Conservation (phyloP, 2,113 vertebrate species). For the Eulacestoma nigropectus region DNA sequence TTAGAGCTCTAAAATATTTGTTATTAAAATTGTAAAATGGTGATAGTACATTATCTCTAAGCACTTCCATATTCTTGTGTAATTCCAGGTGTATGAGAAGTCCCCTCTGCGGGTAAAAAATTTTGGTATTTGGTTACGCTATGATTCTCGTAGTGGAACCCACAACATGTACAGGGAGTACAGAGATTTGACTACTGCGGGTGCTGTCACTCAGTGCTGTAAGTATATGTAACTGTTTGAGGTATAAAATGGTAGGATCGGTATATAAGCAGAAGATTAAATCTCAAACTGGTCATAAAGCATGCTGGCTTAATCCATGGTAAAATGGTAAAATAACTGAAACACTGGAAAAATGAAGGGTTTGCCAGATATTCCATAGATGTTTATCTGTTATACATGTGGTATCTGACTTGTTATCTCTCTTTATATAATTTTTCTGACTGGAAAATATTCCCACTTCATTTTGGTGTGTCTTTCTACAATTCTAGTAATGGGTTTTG, state of each 20-base stretch:
- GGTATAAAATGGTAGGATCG: background rate
- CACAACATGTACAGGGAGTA: slow-evolving; percentile 99
- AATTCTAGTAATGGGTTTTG: background rate
- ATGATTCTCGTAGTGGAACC: slow-evolving; percentile 95
- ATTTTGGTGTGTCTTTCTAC: background rate
- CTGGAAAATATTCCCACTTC: background rate
- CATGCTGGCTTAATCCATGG: background rate
- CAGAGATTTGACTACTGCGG: slow-evolving; percentile 92
- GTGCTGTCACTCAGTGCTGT: slow-evolving; percentile 98
- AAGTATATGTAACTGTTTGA: slow-evolving; percentile 52
- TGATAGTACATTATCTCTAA: background rate
- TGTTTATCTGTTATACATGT: background rate
- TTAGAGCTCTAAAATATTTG: background rate
- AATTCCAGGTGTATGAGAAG: slow-evolving; percentile 89
- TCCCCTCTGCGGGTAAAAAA: slow-evolving; percentile 93
- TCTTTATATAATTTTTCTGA: background rate
- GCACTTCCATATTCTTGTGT: background rate
- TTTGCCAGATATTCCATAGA: background rate
- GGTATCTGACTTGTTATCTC: background rate
- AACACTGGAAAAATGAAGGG: background rate
- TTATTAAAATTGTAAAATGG: background rate
- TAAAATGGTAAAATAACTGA: background rate
- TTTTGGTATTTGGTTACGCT: slow-evolving; percentile 97
- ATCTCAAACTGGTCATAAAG: background rate
- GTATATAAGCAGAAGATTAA: background rate